Conservation (phyloP, 2,113 vertebrate genomes). For the Notechis scutatus region DNA sequence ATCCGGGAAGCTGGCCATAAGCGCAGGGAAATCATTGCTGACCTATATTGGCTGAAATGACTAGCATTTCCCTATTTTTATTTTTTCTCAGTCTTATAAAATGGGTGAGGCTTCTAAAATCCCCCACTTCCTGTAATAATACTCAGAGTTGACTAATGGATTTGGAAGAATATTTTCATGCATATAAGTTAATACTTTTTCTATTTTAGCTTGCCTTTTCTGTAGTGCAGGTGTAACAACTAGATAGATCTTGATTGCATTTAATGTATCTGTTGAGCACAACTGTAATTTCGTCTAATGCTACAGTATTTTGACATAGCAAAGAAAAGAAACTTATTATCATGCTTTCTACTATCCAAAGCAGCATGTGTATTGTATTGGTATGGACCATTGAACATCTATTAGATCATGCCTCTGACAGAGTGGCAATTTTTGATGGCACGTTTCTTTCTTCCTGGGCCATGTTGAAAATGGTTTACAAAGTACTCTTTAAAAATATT, state of each 20-base stretch:
- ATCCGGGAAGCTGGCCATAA: background rate
- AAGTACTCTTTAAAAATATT: background rate
- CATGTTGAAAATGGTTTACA: background rate
- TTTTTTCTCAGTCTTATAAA: background rate
- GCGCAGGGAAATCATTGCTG: background rate
- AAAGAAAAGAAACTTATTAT: background rate
- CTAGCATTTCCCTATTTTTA: background rate
- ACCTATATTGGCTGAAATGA: background rate
- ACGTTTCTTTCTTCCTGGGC: background rate
- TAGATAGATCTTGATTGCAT: background rate
- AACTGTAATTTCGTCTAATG: background rate
- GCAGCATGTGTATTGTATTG: background rate
- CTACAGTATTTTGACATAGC: background rate
- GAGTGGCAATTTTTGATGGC: background rate
- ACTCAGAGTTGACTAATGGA: background rate
- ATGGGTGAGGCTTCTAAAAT: background rate
- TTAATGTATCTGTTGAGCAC: background rate
- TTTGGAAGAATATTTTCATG: background rate
- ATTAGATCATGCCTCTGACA: background rate
- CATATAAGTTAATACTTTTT: background rate
- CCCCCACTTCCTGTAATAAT: background rate
- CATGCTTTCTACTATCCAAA: background rate
- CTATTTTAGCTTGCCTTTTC: background rate
- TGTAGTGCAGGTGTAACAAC: background rate
- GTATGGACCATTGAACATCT: background rate